Evolutionary conservation across 64 coral and sea anemone species (phyloP).

Genomic region (Pocillopora verrucosa): DNA sequence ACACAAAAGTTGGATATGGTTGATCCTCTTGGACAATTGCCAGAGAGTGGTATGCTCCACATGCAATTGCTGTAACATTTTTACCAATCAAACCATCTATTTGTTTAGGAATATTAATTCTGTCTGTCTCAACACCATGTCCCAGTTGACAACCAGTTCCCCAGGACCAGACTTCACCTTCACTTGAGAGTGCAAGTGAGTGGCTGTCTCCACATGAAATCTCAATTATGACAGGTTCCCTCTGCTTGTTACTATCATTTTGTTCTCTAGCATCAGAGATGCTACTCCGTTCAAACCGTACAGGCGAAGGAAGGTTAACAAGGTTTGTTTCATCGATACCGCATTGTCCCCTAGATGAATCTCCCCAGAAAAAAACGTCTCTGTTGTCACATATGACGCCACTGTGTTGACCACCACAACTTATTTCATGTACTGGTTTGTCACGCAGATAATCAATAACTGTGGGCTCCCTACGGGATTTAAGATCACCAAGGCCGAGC

Average conservation of each 20-base stretch:
- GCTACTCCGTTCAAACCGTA: conserved; percentile 46
- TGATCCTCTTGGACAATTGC: conserved; percentile 63
- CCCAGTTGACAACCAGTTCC: conserved; percentile 80
- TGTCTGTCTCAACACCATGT: conserved; percentile 46
- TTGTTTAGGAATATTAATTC: conserved; percentile 43
- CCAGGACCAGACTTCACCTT: conserved; percentile 93
- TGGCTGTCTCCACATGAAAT: conserved; percentile 87
- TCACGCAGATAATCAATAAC: conserved; percentile 61
- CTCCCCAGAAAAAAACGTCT: conserved; percentile 80
- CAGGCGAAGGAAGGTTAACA: conserved; percentile 40
- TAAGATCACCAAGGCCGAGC: conserved; percentile 77
- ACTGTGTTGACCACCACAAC: conserved; percentile 69
- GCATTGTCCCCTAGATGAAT: conserved; percentile 89
- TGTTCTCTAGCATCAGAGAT: background rate
- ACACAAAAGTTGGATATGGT: conserved; percentile 8
- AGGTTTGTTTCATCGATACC: conserved; percentile 67
- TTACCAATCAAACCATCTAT: conserved; percentile 67
- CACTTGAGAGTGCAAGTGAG: conserved; percentile 64
- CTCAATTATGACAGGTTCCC: conserved; percentile 38
- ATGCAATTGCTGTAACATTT: conserved; percentile 64
- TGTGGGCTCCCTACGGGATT: conserved; percentile 45
- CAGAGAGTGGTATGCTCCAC: conserved; percentile 92
- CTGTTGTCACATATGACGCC: conserved; percentile 70
- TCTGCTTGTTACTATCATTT: background rate
- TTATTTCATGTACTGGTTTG: conserved; percentile 68